These are phyloP conservation scores for Coreius guichenoti DNA, from an alignment of 2,797 vertebrate genomes.

Conservation along the genomic window DNA sequence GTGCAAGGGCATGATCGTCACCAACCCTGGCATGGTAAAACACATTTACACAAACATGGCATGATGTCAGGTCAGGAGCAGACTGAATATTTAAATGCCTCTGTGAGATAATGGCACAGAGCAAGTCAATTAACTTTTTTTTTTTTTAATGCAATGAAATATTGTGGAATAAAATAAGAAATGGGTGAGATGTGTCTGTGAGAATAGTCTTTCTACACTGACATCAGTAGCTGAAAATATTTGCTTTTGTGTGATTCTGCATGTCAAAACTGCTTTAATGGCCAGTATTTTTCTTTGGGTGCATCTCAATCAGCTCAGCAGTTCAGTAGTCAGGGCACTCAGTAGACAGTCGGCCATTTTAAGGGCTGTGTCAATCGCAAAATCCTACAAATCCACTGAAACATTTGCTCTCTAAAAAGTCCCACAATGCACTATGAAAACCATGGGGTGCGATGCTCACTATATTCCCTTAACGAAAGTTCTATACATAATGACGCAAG, in stretches of 20 bases:
- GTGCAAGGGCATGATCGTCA: slow-evolving; percentile 99
- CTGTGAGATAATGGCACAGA: not conserved
- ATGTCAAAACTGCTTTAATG: not conserved
- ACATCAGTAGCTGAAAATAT: not conserved
- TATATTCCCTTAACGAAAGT: not conserved
- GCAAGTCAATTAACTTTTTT: not conserved
- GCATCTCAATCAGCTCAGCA: not conserved
- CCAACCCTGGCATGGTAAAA: slow-evolving; percentile 93
- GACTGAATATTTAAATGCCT: not conserved
- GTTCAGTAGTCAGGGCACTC: not conserved
- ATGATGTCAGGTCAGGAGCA: not conserved
- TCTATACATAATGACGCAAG: not conserved
- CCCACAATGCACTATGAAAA: not conserved
- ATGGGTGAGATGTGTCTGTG: not conserved
- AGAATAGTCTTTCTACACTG: not conserved
- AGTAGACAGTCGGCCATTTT: not conserved
- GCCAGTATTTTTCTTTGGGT: not conserved
- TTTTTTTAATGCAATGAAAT: not conserved
- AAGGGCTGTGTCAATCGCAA: not conserved
- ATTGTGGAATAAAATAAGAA: not conserved
- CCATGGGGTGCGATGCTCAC: not conserved
- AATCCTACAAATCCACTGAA: too few relatives aligned
- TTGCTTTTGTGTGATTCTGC: not conserved
- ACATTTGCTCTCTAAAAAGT: not conserved
- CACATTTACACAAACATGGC: slow-evolving; percentile 1